Evolutionary conservation across 1,140 invertebrate genomes (phyloP), one percentile per base, ranked within the genome.

Genomic region (Drosophila lini): DNA sequence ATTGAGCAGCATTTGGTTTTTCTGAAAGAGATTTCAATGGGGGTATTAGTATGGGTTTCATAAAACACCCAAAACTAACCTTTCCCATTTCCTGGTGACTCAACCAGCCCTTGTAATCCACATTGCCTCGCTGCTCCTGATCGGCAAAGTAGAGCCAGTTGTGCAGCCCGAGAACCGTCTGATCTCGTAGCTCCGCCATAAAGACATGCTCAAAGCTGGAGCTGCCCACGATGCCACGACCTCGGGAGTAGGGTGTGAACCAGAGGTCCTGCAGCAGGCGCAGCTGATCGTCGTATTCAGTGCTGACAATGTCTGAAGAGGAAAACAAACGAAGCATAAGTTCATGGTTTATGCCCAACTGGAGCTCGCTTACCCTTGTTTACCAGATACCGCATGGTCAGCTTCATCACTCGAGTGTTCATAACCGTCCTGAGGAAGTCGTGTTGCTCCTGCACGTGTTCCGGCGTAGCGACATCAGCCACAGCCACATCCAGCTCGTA

Each of bases 131-230:
- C 44, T 93, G 92, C 93, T 98, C 97, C 92, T 97, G 95, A 55
- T 94, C 93, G 36, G 95, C 94, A 78, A 97, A 97, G 88, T 96
- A 97, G 10, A 98, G 93, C 97, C 97, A 98, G 91, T 97, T 98
- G 90, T 98, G 97, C 59, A 98, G 93, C 13, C 97, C 97, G 77
- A 93, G 93, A 44, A 98, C 94, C 80, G 95, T 94, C 5, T 94
- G 92, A 83, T 95, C 94, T 90, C 96, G 95, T 0, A 97, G 92
- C 93, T 98, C 97, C 0, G 96, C 96, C 13, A 98, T 93, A 90
- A 98, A 98, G 11, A 97, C 94, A 78, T 98, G 97, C 91, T 98
- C 97, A 86, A 98, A 98, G 11, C 96, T 97, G n/a, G 95, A 96
- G 68, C 96, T 97, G 40, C 96, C 95, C 9, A 96, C 94, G 80